These are phyloP conservation scores for Neoaliturus tenellus DNA, from an alignment of 2,888 invertebrate genomes.

Conservation along the genomic window DNA sequence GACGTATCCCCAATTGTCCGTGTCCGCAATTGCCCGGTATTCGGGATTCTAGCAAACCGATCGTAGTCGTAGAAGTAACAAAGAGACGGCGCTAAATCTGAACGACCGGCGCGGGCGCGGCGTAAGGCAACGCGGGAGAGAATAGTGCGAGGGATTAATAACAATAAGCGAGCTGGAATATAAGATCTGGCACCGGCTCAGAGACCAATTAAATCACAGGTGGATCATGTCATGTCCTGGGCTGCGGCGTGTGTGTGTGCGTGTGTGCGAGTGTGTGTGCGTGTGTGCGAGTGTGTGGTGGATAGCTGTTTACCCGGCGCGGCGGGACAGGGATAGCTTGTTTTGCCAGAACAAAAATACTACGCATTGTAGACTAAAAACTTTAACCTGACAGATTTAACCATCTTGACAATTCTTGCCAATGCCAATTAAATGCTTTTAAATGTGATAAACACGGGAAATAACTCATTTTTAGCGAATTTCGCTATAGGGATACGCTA, in stretches of 20 bases:
- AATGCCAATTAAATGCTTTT: too few species aligned
- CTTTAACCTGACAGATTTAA: not conserved
- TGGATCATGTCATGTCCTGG: slow-evolving; percentile 1
- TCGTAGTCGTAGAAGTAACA: not conserved
- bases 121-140: not conserved
- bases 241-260: not conserved
- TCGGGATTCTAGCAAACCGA: too few species aligned
- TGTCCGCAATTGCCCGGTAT: too few species aligned
- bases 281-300: too few species aligned
- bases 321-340: too few species aligned
- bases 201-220: slow-evolving; percentile 10
- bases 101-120: too few species aligned
- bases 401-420: too few species aligned
- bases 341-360: not conserved
- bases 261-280: not conserved
- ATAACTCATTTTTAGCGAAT: too few species aligned
- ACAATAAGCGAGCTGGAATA: slow-evolving; percentile 18
- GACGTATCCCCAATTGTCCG: too few species aligned
- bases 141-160: not conserved
- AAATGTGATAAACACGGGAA: too few species aligned
- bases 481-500: too few species aligned
- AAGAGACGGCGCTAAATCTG: not conserved
- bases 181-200: not conserved
- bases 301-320: too few species aligned
- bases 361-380: not conserved